Evolutionary conservation across 1,140 invertebrate genomes (phyloP).

Genomic region (Schlechtendalia chinensis): DNA sequence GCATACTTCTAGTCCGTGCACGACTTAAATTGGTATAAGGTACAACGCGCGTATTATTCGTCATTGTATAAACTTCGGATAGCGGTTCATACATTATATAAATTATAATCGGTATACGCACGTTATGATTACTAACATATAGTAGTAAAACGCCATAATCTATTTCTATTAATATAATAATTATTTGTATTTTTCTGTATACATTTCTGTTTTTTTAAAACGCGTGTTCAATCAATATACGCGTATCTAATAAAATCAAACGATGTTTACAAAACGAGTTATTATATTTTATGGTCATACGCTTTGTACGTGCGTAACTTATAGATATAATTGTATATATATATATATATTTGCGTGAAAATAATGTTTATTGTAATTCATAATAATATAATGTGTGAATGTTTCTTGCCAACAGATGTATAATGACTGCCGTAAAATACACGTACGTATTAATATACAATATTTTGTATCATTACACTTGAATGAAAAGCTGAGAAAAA

Average conservation of each 20-base stretch:
- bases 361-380: no score
- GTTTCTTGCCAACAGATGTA: no score
- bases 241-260: not conserved
- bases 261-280: not conserved
- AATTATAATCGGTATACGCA: no score
- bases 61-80: not conserved
- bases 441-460: no score
- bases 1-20: conserved; percentile 10
- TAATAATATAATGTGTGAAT: no score
- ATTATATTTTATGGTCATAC: no score
- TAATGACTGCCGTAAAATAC: no score
- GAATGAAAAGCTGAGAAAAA: no score
- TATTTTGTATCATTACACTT: no score
- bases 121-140: not conserved
- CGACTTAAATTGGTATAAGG: not conserved
- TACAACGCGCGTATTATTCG: not conserved
- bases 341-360: no score
- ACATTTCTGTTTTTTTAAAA: not conserved
- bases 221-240: not conserved
- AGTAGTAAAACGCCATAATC: not conserved
- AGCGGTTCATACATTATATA: not conserved
- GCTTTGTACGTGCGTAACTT: no score
- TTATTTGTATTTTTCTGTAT: not conserved
- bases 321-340: no score
- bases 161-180: not conserved